A percentile compares a stretch with the other conserved stretches of the same genome.
Conservation (phyloP, 2,113 vertebrate genomes). For the Lichenostomus cassidix region DNA sequence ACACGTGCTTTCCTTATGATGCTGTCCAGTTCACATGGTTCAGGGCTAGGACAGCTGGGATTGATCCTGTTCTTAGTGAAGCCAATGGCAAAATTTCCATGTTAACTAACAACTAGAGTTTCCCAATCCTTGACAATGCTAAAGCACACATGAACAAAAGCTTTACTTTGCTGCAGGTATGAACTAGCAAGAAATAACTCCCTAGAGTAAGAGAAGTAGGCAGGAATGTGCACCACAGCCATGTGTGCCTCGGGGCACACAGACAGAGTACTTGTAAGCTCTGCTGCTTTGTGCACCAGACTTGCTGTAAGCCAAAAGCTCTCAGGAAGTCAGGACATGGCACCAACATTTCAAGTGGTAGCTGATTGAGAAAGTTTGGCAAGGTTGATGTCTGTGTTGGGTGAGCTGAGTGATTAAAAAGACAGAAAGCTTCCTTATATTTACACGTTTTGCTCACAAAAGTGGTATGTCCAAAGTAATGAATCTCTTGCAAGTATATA, state of each 20-base stretch:
- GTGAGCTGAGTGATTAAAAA: neutral
- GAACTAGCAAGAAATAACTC: constrained; percentile 20
- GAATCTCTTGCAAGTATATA: neutral
- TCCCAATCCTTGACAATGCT: neutral
- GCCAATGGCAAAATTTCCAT: neutral
- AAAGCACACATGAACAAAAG: neutral
- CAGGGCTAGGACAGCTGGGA: neutral
- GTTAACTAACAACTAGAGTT: neutral
- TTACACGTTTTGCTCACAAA: neutral
- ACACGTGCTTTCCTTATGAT: neutral
- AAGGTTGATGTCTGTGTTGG: neutral
- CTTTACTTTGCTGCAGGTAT: constrained; percentile 27
- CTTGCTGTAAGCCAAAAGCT: neutral
- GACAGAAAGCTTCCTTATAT: neutral
- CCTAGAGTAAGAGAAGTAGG: neutral
- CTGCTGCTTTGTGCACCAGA: neutral
- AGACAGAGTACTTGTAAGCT: neutral
- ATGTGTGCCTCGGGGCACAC: neutral
- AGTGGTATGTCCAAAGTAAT: neutral
- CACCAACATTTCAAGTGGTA: neutral
- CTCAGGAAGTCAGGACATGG: neutral
- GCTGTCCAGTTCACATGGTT: neutral
- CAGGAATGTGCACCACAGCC: neutral
- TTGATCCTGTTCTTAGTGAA: neutral
- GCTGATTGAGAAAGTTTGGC: neutral